Evolutionary conservation across 1,140 invertebrate genomes (phyloP).

Genomic region (Trichogramma pretiosum): DNA sequence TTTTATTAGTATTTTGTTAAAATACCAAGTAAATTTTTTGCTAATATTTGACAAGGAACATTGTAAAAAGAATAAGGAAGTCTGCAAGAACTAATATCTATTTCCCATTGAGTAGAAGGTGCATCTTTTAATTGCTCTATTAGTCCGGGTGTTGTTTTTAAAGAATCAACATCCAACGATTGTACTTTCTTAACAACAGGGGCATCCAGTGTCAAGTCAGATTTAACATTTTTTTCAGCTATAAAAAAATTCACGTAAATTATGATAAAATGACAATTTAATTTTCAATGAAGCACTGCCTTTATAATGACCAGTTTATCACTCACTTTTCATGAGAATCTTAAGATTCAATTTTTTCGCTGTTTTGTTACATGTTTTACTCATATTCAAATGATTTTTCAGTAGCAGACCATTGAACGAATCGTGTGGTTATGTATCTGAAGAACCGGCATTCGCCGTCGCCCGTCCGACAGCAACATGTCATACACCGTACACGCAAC

Average conservation of each 20-base stretch:
- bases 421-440: too few species aligned
- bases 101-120: constrained; percentile 29
- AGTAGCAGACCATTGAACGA: too few species aligned
- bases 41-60: constrained; percentile 44
- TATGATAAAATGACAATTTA: neutral
- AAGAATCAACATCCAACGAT: constrained; percentile 24
- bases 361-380: constrained; percentile 5
- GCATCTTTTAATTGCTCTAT: constrained; percentile 36
- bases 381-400: neutral
- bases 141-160: constrained; percentile 31
- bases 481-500: too few species aligned
- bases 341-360: constrained; percentile 15
- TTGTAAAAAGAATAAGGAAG: constrained; percentile 40
- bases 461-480: too few species aligned
- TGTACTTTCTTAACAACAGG: constrained; percentile 18
- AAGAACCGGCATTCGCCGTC: too few species aligned
- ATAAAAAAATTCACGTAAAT: constrained; percentile 1
- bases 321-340: constrained; percentile 13
- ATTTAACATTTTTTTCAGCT: constrained; percentile 13
- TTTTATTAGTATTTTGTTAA: constrained; percentile 6
- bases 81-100: constrained; percentile 26
- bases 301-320: neutral
- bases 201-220: constrained; percentile 9
- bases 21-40: constrained; percentile 54
- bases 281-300: neutral